Conservation (phyloP, 1,140 invertebrate genomes). For the Zaprionus inermis region DNA sequence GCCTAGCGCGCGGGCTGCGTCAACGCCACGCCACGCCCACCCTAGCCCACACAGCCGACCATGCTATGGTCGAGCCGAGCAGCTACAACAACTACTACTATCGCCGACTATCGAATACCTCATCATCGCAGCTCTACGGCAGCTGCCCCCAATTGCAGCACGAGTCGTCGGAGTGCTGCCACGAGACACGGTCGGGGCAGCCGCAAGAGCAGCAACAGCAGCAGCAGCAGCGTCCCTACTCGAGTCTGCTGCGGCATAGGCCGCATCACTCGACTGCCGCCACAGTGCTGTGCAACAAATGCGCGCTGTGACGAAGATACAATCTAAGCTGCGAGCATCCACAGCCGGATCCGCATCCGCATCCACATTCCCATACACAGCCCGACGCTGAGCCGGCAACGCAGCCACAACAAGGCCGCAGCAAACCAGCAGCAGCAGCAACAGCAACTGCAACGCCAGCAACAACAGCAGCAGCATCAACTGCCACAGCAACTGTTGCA, state of each 20-base stretch:
- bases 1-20: slow-evolving; percentile 14
- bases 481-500: slow-evolving; percentile 1
- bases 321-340: slow-evolving; percentile 82
- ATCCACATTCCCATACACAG: slow-evolving; percentile 4
- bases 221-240: slow-evolving; percentile 43
- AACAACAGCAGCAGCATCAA: slow-evolving; percentile 3
- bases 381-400: not conserved
- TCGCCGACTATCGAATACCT: slow-evolving; percentile 79
- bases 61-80: slow-evolving; percentile 73
- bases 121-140: slow-evolving; percentile 77
- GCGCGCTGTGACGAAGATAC: slow-evolving; percentile 84
- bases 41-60: slow-evolving; percentile 48
- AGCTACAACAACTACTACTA: slow-evolving; percentile 41
- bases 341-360: slow-evolving; percentile 16
- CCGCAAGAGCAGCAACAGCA: slow-evolving; percentile 38
- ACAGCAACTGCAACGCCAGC: not conserved
- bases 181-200: slow-evolving; percentile 7
- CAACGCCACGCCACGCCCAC: slow-evolving; percentile 35
- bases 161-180: slow-evolving; percentile 8
- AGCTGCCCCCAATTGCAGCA: slow-evolving; percentile 74
- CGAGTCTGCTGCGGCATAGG: slow-evolving; percentile 62
- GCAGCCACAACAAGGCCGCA: slow-evolving; percentile 35
- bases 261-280: slow-evolving; percentile 29
- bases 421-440: slow-evolving; percentile 3
- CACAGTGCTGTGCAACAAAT: slow-evolving; percentile 78